Conservation (phyloP, 2,797 vertebrate species). For the Danio albolineatus region DNA sequence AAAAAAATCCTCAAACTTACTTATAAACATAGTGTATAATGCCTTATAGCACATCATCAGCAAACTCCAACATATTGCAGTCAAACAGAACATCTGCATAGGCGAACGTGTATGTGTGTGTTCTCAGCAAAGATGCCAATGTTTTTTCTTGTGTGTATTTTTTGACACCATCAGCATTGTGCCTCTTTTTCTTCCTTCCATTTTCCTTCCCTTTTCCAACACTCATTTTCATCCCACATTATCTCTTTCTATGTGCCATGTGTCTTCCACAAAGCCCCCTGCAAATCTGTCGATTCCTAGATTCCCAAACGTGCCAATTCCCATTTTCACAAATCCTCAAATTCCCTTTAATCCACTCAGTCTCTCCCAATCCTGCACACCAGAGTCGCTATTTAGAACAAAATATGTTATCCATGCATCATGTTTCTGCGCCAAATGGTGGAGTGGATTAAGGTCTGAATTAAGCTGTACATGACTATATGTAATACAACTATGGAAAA, state of each 20-base stretch:
- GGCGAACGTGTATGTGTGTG: constrained; percentile 20
- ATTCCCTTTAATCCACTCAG: constrained; percentile 53
- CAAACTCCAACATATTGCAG: constrained; percentile 26
- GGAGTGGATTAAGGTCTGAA: constrained; percentile 24
- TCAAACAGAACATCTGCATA: constrained; percentile 19
- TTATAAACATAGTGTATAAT: constrained; percentile 5
- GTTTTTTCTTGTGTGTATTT: constrained; percentile 50
- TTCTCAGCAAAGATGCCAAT: constrained; percentile 47
- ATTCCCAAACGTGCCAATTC: constrained; percentile 38
- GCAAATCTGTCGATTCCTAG: constrained; percentile 33
- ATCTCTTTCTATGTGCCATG: constrained; percentile 21
- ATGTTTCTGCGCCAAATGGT: constrained; percentile 28
- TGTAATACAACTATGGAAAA: too few species aligned
- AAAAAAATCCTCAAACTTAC: neutral
- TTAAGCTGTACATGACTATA: neutral
- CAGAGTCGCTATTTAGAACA: constrained; percentile 13
- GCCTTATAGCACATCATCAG: constrained; percentile 37
- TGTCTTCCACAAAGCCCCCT: constrained; percentile 38
- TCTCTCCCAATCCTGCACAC: neutral
- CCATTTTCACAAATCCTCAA: constrained; percentile 48
- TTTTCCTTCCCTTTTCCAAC: neutral
- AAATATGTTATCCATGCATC: constrained; percentile 16
- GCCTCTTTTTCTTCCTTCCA: neutral
- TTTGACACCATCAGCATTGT: constrained; percentile 44
- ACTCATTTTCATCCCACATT: constrained; percentile 1